Conservation (phyloP, 1,140 invertebrate genomes). For the Thaumetopoea pityocampa region DNA sequence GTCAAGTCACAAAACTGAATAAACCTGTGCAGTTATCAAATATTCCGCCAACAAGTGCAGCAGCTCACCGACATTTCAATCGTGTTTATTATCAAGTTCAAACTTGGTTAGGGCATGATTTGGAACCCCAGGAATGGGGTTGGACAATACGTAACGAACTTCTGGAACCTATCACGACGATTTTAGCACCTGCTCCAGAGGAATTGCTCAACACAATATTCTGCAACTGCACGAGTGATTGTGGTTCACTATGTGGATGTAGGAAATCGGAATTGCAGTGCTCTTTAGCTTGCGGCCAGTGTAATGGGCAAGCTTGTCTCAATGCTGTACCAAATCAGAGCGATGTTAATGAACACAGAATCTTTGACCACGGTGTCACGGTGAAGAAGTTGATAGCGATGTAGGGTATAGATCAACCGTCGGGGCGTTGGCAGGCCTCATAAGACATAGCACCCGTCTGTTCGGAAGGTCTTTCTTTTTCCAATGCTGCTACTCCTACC, state of each 20-base stretch:
- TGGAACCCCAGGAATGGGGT: constrained; percentile 40
- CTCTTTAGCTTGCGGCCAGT: constrained; percentile 24
- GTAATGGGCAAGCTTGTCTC: constrained; percentile 12
- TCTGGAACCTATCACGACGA: constrained; percentile 32
- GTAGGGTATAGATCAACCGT: too few relatives aligned
- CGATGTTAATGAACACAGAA: constrained; percentile 19
- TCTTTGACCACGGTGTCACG: constrained; percentile 18
- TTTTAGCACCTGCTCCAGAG: constrained; percentile 33
- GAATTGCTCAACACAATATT: constrained; percentile 33
- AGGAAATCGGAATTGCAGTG: constrained; percentile 27
- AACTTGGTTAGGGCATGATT: constrained; percentile 39
- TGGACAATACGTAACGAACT: constrained; percentile 31
- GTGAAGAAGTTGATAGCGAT: constrained; percentile 18
- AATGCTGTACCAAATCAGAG: constrained; percentile 19
- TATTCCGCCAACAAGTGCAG: constrained; percentile 26
- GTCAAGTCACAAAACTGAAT: constrained; percentile 30
- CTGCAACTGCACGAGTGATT: constrained; percentile 3
- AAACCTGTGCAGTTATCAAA: constrained; percentile 31
- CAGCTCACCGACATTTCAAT: constrained; percentile 34
- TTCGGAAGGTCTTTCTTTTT: too few relatives aligned
- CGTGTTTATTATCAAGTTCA: constrained; percentile 53
- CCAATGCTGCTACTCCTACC: too few relatives aligned
- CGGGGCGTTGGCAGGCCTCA: too few relatives aligned
- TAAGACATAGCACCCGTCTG: too few relatives aligned
- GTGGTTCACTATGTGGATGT: constrained; percentile 18